Percentiles rank a stretch among this genome's conserved stretches.
Evolutionary conservation across 2,113 vertebrate genomes (phyloP).

Genomic region (Aegotheles bennettii): DNA sequence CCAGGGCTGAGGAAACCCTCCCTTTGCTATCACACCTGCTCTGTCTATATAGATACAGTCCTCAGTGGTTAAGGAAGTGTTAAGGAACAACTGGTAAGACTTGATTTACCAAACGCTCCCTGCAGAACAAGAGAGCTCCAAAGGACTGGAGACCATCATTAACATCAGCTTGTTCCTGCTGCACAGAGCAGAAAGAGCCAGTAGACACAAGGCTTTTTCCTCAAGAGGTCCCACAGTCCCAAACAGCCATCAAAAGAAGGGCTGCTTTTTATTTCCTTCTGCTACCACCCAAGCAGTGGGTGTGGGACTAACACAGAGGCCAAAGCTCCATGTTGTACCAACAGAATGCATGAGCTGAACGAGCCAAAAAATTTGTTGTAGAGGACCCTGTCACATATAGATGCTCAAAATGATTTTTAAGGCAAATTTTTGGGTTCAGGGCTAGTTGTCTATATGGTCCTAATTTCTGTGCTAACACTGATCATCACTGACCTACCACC

Average conservation of each 20-base stretch:
- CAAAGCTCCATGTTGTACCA: fast-evolving
- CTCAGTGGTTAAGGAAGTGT: fast-evolving
- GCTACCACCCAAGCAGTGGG: background rate
- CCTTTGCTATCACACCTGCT: background rate
- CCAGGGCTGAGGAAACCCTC: background rate
- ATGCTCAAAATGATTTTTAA: background rate
- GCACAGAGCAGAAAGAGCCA: background rate
- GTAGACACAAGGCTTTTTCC: background rate
- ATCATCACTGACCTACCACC: background rate
- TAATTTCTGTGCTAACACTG: background rate
- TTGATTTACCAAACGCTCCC: background rate
- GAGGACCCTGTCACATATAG: background rate
- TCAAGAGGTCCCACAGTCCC: background rate
- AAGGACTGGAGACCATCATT: background rate
- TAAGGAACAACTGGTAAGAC: background rate
- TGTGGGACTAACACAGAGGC: background rate
- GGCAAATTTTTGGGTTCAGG: background rate
- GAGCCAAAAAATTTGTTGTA: background rate
- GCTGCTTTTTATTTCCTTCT: background rate
- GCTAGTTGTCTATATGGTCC: background rate
- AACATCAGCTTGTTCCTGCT: background rate
- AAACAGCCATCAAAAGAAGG: background rate
- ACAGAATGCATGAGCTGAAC: background rate
- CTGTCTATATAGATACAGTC: background rate
- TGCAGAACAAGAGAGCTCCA: background rate